Conservation (phyloP, 2,113 vertebrate genomes). For the Corvus moneduloides region DNA sequence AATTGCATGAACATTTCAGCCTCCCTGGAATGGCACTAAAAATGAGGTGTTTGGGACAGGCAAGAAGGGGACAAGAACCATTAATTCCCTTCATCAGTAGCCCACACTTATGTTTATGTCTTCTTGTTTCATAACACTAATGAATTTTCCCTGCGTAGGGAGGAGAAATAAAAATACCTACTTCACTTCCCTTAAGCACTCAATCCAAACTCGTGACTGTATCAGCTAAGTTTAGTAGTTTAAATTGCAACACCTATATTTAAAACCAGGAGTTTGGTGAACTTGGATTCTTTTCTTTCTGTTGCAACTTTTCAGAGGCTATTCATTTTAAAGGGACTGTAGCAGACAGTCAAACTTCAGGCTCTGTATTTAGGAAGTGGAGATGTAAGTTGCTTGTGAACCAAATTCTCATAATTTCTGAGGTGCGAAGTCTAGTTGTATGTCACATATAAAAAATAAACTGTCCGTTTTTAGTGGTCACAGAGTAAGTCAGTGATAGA, state of each 20-base stretch:
- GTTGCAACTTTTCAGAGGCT: neutral
- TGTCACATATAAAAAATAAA: neutral
- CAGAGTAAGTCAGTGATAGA: neutral
- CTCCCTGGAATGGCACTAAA: neutral
- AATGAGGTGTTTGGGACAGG: neutral
- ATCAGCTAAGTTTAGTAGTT: neutral
- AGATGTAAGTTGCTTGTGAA: neutral
- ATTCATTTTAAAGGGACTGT: neutral
- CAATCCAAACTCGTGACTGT: neutral
- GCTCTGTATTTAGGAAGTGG: neutral
- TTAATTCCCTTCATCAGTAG: neutral
- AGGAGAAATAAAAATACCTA: neutral
- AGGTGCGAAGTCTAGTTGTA: neutral
- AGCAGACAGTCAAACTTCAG: neutral
- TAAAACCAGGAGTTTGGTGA: neutral
- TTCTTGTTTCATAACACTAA: neutral
- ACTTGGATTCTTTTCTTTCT: neutral
- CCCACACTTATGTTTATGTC: neutral
- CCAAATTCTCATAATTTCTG: neutral
- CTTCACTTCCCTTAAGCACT: neutral
- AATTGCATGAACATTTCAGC: neutral
- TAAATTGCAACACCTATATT: neutral
- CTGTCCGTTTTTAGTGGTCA: neutral
- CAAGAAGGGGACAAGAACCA: neutral
- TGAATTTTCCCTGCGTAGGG: neutral